Percentiles rank a stretch among this genome's conserved stretches.
Conservation (phyloP, 1,140 invertebrate genomes). For the Nymphalis io region DNA sequence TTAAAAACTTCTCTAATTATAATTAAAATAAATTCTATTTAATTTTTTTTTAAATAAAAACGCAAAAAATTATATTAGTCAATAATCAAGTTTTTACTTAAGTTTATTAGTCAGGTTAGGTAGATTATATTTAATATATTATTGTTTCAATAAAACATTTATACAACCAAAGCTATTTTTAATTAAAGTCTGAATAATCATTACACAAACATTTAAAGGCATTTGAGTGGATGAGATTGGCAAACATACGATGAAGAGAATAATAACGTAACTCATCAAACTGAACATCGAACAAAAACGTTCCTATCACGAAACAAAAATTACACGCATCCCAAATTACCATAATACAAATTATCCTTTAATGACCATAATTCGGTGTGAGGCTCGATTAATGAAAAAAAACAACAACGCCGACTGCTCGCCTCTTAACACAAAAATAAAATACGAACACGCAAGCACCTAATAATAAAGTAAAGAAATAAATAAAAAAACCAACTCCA, state of each 20-base stretch:
- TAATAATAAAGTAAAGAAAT: conserved; percentile 74
- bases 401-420: conserved; percentile 63
- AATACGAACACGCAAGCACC: conserved; percentile 75
- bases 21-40: too few relatives aligned
- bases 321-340: conserved; percentile 80
- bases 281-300: conserved; percentile 63
- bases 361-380: conserved; percentile 80
- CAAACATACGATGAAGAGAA: background rate
- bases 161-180: background rate
- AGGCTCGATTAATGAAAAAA: conserved; percentile 75
- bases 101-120: too few relatives aligned
- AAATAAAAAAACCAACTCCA: conserved; percentile 69
- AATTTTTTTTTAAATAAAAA: too few relatives aligned
- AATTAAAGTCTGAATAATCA: background rate
- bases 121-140: too few relatives aligned
- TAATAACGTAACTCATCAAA: conserved; percentile 57
- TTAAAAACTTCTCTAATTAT: too few relatives aligned
- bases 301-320: conserved; percentile 78
- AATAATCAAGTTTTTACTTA: too few relatives aligned
- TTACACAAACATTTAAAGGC: background rate
- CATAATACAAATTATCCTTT: conserved; percentile 81
- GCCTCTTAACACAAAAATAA: conserved; percentile 79
- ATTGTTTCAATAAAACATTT: too few relatives aligned
- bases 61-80: too few relatives aligned
- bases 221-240: background rate